These are phyloP conservation scores for Notoglanidium macrostoma DNA, from an alignment of 2,797 vertebrate species.

Conservation along the genomic window DNA sequence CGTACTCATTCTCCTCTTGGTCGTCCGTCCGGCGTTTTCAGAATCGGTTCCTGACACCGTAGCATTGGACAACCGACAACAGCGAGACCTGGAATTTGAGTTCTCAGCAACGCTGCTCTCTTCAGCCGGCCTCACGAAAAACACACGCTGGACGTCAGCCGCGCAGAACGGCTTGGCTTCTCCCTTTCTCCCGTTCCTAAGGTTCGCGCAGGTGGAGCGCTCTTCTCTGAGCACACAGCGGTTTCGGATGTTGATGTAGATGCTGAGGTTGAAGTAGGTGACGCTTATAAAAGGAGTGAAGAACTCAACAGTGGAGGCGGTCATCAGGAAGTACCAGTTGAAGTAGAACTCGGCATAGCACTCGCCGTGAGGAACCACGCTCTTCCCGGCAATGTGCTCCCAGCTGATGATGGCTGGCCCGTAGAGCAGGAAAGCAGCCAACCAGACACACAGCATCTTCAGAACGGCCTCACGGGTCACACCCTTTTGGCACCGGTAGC, in stretches of 20 bases:
- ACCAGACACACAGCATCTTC: slow-evolving; percentile 75
- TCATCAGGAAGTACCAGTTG: slow-evolving; percentile 80
- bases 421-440: slow-evolving; percentile 76
- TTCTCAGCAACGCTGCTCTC: slow-evolving; percentile 18
- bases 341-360: slow-evolving; percentile 79
- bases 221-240: slow-evolving; percentile 64
- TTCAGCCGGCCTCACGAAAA: slow-evolving; percentile 69
- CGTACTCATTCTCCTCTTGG: slow-evolving; percentile 51
- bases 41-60: slow-evolving; percentile 43
- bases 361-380: slow-evolving; percentile 69
- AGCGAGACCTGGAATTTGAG: slow-evolving; percentile 38
- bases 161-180: slow-evolving; percentile 61
- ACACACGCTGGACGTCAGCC: slow-evolving; percentile 59
- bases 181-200: slow-evolving; percentile 62
- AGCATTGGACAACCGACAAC: slow-evolving; percentile 46
- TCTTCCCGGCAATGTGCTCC: slow-evolving; percentile 72
- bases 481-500: slow-evolving; percentile 76
- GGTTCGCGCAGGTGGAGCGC: slow-evolving; percentile 51
- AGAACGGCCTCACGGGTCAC: slow-evolving; percentile 69
- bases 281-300: slow-evolving; percentile 79
- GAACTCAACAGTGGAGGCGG: slow-evolving; percentile 76
- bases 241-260: slow-evolving; percentile 78
- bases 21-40: slow-evolving; percentile 22
- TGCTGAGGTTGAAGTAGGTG: slow-evolving; percentile 77
- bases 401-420: slow-evolving; percentile 78